Evolutionary conservation across 2,888 invertebrate species (phyloP).

Genomic region (Linyphia triangularis): DNA sequence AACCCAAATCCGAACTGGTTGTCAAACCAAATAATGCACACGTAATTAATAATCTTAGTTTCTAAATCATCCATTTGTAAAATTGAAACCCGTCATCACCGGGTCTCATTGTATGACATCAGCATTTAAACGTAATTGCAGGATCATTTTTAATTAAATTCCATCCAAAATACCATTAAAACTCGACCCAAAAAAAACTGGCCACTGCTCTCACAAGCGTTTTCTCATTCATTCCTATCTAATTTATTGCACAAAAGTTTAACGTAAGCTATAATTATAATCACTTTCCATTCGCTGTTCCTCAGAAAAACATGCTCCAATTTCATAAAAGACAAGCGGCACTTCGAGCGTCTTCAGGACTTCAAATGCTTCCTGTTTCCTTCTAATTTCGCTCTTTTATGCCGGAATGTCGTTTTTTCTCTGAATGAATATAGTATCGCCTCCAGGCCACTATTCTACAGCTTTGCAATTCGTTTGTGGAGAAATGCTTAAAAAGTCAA

Average conservation of each 20-base stretch:
- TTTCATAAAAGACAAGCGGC: not conserved
- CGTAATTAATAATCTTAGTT: no score
- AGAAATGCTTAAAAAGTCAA: no score
- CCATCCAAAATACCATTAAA: not conserved
- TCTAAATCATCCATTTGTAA: not conserved
- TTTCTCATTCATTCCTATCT: constrained; percentile 3
- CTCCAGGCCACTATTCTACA: no score
- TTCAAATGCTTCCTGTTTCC: constrained; percentile 25
- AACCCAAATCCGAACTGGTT: no score
- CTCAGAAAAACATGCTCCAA: constrained; percentile 30
- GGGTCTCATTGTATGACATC: not conserved
- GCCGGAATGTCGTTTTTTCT: not conserved
- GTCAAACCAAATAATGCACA: no score
- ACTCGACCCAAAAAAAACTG: not conserved
- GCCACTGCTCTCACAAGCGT: not conserved
- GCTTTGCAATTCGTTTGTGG: no score
- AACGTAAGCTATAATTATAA: constrained; percentile 22
- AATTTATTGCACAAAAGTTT: constrained; percentile 13
- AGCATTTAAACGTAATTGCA: not conserved
- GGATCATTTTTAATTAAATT: not conserved
- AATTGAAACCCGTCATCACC: not conserved
- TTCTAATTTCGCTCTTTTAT: constrained; percentile 12
- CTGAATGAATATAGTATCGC: not conserved
- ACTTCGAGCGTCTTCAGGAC: not conserved
- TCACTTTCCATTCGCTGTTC: constrained; percentile 1